These are phyloP conservation scores for Cinclus cinclus DNA, from an alignment of 2,113 vertebrate species.

Conservation along the genomic window DNA sequence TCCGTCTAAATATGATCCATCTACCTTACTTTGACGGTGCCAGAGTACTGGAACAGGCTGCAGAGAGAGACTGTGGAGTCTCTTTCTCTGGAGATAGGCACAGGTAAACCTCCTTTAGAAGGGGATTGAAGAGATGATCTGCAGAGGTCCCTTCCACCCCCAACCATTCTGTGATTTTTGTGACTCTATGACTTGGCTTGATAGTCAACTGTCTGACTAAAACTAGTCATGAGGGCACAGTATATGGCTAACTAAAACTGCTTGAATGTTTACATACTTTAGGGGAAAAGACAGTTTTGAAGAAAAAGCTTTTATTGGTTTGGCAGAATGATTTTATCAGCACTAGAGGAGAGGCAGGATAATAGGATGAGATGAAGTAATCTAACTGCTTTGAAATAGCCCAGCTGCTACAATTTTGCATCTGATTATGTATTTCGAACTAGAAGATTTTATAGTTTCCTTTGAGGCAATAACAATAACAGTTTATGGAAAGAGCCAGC, in stretches of 20 bases:
- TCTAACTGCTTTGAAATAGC: not conserved
- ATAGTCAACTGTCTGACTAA: not conserved
- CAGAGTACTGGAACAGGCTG: not conserved
- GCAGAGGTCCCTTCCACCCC: not conserved
- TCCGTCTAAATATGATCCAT: not conserved
- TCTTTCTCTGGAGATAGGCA: not conserved
- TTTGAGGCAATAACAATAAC: not conserved
- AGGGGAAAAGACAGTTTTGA: not conserved
- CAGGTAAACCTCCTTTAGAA: not conserved
- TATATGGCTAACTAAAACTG: not conserved
- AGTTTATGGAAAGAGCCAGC: not conserved
- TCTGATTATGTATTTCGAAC: not conserved
- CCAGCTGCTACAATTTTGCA: conserved; percentile 24
- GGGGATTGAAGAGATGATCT: not conserved
- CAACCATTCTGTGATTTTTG: not conserved
- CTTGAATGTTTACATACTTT: not conserved
- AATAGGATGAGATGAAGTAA: conserved; percentile 13
- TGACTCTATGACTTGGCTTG: not conserved
- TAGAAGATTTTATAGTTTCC: not conserved
- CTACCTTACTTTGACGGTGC: not conserved
- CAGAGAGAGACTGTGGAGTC: not conserved
- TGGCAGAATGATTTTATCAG: not conserved
- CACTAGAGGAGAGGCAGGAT: not conserved
- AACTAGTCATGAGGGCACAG: not conserved
- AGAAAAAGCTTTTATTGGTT: not conserved